Evolutionary conservation across 2,797 vertebrate species (phyloP).

Genomic region (Ptychobarbus kaznakovi): DNA sequence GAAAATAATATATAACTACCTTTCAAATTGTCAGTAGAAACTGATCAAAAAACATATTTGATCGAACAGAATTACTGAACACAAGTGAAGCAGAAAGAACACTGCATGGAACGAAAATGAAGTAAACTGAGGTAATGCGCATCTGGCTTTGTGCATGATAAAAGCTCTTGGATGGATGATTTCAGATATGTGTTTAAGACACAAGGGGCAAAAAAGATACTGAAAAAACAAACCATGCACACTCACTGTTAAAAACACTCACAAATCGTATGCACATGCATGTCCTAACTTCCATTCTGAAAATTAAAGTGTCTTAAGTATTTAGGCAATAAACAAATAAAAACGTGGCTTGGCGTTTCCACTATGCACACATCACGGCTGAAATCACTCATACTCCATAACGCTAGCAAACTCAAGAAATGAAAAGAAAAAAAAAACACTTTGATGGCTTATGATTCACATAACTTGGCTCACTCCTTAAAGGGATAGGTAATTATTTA

Average conservation of each 20-base stretch:
- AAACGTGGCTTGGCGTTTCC: slow-evolving; percentile 57
- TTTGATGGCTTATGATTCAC: slow-evolving; percentile 53
- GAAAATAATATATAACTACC: not conserved
- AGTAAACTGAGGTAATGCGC: slow-evolving; percentile 30
- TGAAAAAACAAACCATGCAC: not conserved
- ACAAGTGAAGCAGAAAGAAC: slow-evolving; percentile 18
- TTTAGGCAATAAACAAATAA: slow-evolving; percentile 60
- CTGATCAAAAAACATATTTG: not conserved
- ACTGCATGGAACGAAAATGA: not conserved
- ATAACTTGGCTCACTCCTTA: slow-evolving; percentile 56
- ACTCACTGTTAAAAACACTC: not conserved
- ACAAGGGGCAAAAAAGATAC: slow-evolving; percentile 24
- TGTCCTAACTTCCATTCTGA: slow-evolving; percentile 30
- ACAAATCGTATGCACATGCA: not conserved
- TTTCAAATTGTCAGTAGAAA: not conserved
- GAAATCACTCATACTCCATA: slow-evolving; percentile 3
- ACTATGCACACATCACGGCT: slow-evolving; percentile 45
- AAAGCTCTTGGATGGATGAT: slow-evolving; percentile 26
- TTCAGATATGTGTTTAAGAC: not conserved
- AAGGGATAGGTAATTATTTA: slow-evolving; percentile 45
- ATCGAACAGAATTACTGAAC: not conserved
- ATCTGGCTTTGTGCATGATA: slow-evolving; percentile 50
- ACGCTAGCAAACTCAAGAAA: slow-evolving; percentile 12
- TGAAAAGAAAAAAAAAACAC: slow-evolving; percentile 31
- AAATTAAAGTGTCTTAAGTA: slow-evolving; percentile 56